phyloP scores from a whole-genome alignment of 2,797 vertebrate species.

The Poeciliopsis infans region DNA sequence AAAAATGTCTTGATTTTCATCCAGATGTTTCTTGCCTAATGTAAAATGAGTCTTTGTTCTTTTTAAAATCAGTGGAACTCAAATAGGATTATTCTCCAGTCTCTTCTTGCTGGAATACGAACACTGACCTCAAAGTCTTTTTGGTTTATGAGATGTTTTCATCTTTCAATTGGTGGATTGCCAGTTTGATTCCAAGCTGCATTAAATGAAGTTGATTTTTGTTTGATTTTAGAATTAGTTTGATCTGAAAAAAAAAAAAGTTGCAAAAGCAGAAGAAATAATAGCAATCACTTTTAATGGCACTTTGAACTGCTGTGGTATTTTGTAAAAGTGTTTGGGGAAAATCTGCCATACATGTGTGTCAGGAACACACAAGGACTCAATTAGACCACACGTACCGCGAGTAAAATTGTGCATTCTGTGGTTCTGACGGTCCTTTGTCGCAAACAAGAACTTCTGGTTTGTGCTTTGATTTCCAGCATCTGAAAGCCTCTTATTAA shows the following conservation, averaged over 20 bases:
- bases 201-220: not conserved
- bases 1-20: not conserved
- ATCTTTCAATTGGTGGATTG: not conserved
- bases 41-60: not conserved
- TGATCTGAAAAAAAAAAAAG: not conserved
- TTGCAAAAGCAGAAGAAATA: not conserved
- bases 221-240: not conserved
- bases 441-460: not conserved
- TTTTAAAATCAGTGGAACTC: not conserved
- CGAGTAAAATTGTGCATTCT: not conserved
- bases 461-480: not conserved
- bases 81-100: not conserved
- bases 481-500: slow-evolving; percentile 2
- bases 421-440: not conserved
- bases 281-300: not conserved
- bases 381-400: not conserved
- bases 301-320: not conserved
- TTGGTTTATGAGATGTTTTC: not conserved
- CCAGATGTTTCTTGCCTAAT: not conserved
- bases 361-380: slow-evolving; percentile 1
- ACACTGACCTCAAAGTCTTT: not conserved
- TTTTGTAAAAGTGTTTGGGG: not conserved
- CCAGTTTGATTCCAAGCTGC: too few relatives aligned
- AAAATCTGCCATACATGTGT: not conserved
- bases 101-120: not conserved